phyloP scores from a whole-genome alignment of 2,888 invertebrate genomes.

The Neelides folsomi region DNA sequence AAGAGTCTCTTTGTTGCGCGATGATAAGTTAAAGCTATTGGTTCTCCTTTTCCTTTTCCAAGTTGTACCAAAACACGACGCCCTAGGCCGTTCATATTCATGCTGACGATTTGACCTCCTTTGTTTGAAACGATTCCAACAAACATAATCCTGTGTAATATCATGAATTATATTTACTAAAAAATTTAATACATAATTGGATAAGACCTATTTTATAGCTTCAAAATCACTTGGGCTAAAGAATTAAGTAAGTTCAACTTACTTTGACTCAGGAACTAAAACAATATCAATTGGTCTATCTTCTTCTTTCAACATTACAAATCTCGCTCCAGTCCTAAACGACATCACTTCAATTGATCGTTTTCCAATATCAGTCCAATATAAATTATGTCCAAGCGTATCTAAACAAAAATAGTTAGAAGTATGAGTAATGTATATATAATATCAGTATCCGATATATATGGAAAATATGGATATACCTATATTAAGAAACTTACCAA shows the following conservation, averaged over 20 bases:
- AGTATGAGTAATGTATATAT: neutral
- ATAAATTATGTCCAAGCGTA: slow-evolving; percentile 56
- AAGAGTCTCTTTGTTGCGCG: slow-evolving; percentile 47
- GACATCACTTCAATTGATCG: slow-evolving; percentile 54
- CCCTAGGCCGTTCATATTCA: slow-evolving; percentile 53
- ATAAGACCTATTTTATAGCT: neutral
- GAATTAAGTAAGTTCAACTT: slow-evolving; percentile 31
- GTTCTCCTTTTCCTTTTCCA: slow-evolving; percentile 43
- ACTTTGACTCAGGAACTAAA: slow-evolving; percentile 54
- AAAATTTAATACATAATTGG: no score
- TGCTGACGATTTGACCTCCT: slow-evolving; percentile 46
- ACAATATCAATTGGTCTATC: slow-evolving; percentile 50
- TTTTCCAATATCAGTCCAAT: slow-evolving; percentile 53
- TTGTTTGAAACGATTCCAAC: slow-evolving; percentile 40
- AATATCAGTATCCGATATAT: neutral
- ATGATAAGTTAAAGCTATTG: slow-evolving; percentile 46
- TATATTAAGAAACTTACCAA: slow-evolving; percentile 42
- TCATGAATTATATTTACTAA: neutral
- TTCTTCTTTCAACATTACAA: slow-evolving; percentile 47
- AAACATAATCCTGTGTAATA: slow-evolving; percentile 48
- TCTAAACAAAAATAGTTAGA: slow-evolving; percentile 43
- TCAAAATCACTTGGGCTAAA: neutral
- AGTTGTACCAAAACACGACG: slow-evolving; percentile 37
- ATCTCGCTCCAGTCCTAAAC: slow-evolving; percentile 46
- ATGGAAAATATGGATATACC: neutral